phyloP scores from a whole-genome alignment of 2,113 vertebrate genomes.

The Protobothrops mucrosquamatus region DNA sequence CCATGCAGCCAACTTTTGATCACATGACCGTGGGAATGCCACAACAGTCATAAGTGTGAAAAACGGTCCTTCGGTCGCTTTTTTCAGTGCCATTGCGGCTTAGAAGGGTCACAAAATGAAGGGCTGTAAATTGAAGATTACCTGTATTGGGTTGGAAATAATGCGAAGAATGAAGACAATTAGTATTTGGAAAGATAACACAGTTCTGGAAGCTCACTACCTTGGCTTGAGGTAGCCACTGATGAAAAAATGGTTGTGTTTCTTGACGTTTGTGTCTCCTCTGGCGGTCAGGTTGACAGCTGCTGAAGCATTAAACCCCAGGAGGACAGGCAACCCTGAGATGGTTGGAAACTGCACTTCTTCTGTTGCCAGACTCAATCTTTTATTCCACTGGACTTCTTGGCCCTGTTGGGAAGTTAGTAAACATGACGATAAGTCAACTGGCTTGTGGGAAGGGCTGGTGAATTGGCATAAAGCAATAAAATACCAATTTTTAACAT shows the following conservation, averaged over 20 bases:
- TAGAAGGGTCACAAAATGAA: too few species aligned
- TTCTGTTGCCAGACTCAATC: constrained; percentile 71
- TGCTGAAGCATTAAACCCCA: constrained; percentile 78
- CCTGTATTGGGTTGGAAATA: not conserved
- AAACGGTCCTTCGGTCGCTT: too few species aligned
- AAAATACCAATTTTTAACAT: not conserved
- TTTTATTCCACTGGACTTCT: constrained; percentile 77
- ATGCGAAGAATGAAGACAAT: not conserved
- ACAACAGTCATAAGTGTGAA: too few species aligned
- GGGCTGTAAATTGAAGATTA: not conserved
- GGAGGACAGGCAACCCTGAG: constrained; percentile 78
- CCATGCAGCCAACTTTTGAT: too few species aligned
- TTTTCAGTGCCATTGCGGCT: too few species aligned
- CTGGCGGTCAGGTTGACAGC: constrained; percentile 72
- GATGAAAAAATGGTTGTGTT: constrained; percentile 75
- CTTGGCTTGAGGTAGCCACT: constrained; percentile 81
- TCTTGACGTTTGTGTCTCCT: constrained; percentile 74
- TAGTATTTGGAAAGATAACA: not conserved
- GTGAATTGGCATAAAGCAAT: not conserved
- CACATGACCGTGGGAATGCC: too few species aligned
- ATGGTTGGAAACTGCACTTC: constrained; percentile 78
- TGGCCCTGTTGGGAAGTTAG: constrained; percentile 72
- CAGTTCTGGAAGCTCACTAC: constrained; percentile 56
- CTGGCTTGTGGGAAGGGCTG: not conserved
- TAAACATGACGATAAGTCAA: not conserved